Percentiles rank a stretch among this genome's conserved stretches.
These are phyloP conservation scores for Sciaenops ocellatus DNA, from an alignment of 2,797 vertebrate species.

Conservation along the genomic window DNA sequence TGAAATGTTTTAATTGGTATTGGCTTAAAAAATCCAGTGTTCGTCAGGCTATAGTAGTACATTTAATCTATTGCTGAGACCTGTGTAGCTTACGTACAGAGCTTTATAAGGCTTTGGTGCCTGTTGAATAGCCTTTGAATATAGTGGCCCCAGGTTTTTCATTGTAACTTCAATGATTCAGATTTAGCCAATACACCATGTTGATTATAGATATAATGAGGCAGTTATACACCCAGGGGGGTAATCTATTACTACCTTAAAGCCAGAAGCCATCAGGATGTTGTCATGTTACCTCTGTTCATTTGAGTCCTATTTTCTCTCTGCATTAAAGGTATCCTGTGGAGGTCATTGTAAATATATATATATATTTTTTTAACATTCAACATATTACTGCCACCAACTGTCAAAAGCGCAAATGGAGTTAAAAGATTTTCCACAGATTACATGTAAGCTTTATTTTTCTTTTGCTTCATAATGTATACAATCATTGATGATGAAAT, in stretches of 20 bases:
- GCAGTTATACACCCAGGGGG: neutral
- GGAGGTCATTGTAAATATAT: neutral
- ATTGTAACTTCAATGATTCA: constrained; percentile 5
- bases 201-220: constrained; percentile 20
- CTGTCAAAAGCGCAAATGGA: neutral
- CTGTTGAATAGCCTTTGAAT: constrained; percentile 11
- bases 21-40: neutral
- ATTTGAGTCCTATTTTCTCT: constrained; percentile 6
- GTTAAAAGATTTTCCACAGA: neutral
- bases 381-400: neutral
- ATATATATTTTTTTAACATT: neutral
- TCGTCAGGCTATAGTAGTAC: neutral
- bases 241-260: constrained; percentile 7
- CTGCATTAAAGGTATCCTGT: neutral
- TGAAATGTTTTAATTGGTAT: neutral
- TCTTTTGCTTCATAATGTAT: neutral
- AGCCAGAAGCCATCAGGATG: constrained; percentile 9
- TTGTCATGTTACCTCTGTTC: constrained; percentile 3
- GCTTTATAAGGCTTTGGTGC: neutral
- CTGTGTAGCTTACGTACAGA: neutral
- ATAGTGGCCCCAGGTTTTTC: neutral
- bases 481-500: neutral
- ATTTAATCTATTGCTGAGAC: neutral
- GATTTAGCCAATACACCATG: neutral
- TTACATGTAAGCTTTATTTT: neutral